Percentiles rank a stretch among this genome's conserved stretches.
Evolutionary conservation across 2,797 vertebrate species (phyloP).

Genomic region (Helicolenus hilgendorfi): DNA sequence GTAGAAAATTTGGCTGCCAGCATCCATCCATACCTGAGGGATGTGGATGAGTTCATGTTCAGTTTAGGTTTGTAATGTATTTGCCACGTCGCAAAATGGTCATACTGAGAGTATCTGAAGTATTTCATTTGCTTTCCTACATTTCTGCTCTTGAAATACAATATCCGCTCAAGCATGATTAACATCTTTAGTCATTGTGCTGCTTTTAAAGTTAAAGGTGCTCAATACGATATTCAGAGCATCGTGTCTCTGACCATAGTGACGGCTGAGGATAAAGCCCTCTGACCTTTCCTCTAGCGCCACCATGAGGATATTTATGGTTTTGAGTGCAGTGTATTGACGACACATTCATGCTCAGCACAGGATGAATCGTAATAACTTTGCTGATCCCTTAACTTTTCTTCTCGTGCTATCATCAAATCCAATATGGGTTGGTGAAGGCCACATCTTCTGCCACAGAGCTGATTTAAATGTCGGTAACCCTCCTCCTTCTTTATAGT

Average conservation of each 20-base stretch:
- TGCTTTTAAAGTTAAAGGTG: background rate
- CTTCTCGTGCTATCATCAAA: too few relatives aligned
- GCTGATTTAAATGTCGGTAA: background rate
- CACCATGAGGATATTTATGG: too few relatives aligned
- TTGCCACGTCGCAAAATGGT: background rate
- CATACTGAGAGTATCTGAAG: background rate
- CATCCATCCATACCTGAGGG: constrained; percentile 91
- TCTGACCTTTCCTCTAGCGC: too few relatives aligned
- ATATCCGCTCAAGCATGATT: background rate
- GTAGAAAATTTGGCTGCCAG: constrained; percentile 91
- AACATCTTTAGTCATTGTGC: background rate
- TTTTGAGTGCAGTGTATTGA: too few relatives aligned
- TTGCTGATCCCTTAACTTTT: too few relatives aligned
- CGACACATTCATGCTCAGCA: too few relatives aligned
- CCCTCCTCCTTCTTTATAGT: background rate
- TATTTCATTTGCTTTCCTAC: background rate
- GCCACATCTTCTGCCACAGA: background rate
- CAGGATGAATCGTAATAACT: too few relatives aligned
- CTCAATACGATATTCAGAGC: background rate
- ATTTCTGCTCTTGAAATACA: background rate
- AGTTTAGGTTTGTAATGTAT: background rate
- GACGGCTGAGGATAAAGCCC: background rate
- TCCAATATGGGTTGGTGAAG: background rate
- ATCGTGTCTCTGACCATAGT: background rate
- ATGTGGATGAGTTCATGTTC: background rate